Evolutionary conservation across 2,797 vertebrate genomes (phyloP).

Genomic region (Acipenser oxyrinchus): DNA sequence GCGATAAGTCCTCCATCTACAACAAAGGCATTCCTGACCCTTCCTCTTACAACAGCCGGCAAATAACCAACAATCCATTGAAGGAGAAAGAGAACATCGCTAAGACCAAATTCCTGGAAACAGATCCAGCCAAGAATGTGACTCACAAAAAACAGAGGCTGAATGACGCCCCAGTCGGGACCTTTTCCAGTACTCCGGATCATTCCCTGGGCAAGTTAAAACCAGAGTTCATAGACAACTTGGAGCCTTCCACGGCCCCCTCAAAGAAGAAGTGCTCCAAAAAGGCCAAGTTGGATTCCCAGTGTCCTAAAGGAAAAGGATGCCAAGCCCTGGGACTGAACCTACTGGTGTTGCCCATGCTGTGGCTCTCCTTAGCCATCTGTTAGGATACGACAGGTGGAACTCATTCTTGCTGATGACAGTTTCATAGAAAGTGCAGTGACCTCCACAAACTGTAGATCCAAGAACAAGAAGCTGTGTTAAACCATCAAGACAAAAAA

Average conservation of each 20-base stretch:
- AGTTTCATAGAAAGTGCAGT: constrained; percentile 66
- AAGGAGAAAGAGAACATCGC: constrained; percentile 91
- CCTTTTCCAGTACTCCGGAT: constrained; percentile 78
- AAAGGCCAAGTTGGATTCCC: constrained; percentile 86
- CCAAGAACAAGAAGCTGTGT: constrained; percentile 42
- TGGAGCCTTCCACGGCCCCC: constrained; percentile 78
- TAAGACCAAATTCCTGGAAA: constrained; percentile 74
- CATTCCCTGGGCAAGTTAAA: constrained; percentile 73
- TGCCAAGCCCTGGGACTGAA: constrained; percentile 55
- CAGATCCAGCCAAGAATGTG: constrained; percentile 74
- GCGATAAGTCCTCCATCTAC: constrained; percentile 83
- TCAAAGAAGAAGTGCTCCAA: constrained; percentile 88
- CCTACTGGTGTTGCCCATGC: constrained; percentile 63
- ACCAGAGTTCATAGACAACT: constrained; percentile 76
- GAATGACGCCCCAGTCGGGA: constrained; percentile 86
- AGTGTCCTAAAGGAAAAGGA: constrained; percentile 78
- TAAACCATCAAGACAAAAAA: constrained; percentile 42
- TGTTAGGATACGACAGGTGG: constrained; percentile 48
- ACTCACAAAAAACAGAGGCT: constrained; percentile 83
- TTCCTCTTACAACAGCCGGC: constrained; percentile 69
- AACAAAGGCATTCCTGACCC: constrained; percentile 68
- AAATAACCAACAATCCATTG: constrained; percentile 74
- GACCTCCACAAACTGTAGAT: constrained; percentile 56
- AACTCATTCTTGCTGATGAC: constrained; percentile 60
- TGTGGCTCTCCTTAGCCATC: constrained; percentile 72